Evolutionary conservation across 1,140 invertebrate species (phyloP).

Genomic region (Pseudoatta argentina): DNA sequence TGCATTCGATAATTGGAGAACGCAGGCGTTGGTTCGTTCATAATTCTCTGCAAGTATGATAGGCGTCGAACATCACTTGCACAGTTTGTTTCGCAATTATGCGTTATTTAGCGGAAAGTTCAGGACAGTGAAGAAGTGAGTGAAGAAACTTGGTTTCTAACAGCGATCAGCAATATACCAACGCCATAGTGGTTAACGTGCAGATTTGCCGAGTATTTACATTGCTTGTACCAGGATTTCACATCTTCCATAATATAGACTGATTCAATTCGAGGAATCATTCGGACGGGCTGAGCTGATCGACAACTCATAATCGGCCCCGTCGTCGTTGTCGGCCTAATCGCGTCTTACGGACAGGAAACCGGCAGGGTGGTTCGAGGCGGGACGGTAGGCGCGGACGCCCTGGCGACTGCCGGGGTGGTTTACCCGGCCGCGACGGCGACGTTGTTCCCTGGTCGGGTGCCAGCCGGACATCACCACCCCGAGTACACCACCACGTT

Average conservation of each 20-base stretch:
- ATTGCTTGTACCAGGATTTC: not conserved
- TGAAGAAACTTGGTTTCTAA: constrained; percentile 16
- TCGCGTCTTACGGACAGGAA: constrained; percentile 62
- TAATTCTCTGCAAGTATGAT: constrained; percentile 29
- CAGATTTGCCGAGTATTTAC: not conserved
- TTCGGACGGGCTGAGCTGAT: not conserved
- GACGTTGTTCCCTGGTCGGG: constrained; percentile 84
- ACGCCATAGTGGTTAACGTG: not conserved
- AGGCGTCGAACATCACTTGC: not conserved
- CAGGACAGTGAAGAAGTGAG: constrained; percentile 50
- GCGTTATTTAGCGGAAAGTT: constrained; percentile 2
- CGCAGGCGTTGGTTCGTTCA: not conserved
- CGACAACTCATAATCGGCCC: not conserved
- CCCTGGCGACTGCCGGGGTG: constrained; percentile 86
- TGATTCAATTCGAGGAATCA: not conserved
- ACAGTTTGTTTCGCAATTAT: constrained; percentile 3
- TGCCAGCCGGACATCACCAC: constrained; percentile 83
- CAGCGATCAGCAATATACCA: not conserved
- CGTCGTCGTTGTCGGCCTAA: constrained; percentile 24
- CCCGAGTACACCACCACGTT: constrained; percentile 85
- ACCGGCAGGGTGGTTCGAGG: constrained; percentile 85
- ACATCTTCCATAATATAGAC: not conserved
- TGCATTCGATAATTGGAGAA: constrained; percentile 1
- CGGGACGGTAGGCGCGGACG: constrained; percentile 84
- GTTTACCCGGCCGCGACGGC: constrained; percentile 86